Evolutionary conservation across 2,113 vertebrate species (phyloP).

Genomic region (Garra rufa): DNA sequence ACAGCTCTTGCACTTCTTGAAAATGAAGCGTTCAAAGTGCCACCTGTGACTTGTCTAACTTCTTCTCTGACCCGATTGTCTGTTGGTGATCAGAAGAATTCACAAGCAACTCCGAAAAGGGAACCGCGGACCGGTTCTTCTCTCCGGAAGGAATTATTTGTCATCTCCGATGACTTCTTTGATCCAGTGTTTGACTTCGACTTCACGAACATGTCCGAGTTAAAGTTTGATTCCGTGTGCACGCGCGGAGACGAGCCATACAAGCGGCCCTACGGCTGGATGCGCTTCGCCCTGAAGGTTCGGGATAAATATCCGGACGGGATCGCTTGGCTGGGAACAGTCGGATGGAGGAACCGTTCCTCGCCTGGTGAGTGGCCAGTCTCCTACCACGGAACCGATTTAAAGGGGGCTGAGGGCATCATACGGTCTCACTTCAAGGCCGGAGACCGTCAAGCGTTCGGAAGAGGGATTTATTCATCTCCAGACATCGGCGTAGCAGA

Average conservation of each 20-base stretch:
- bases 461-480: slow-evolving; percentile 42
- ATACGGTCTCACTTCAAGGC: not conserved
- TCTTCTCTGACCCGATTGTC: slow-evolving; percentile 1
- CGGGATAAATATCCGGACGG: slow-evolving; percentile 37
- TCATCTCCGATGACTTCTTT: slow-evolving; percentile 42
- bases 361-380: slow-evolving; percentile 44
- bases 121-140: too few relatives aligned
- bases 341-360: slow-evolving; percentile 25
- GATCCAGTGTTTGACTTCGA: slow-evolving; percentile 38
- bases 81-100: not conserved
- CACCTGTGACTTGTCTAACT: slow-evolving; percentile 12
- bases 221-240: not conserved
- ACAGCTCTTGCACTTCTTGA: not conserved
- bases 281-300: slow-evolving; percentile 45
- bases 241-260: slow-evolving; percentile 43
- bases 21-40: slow-evolving; percentile 2
- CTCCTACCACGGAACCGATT: slow-evolving; percentile 47
- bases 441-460: not conserved
- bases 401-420: not conserved
- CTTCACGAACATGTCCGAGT: slow-evolving; percentile 32
- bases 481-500: slow-evolving; percentile 29
- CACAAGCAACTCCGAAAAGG: not conserved
- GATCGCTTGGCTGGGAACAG: slow-evolving; percentile 38
- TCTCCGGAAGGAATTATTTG: not conserved
- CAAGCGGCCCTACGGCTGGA: slow-evolving; percentile 42